Evolutionary conservation across 1,140 invertebrate genomes (phyloP).

Genomic region (Zaprionus africanus): DNA sequence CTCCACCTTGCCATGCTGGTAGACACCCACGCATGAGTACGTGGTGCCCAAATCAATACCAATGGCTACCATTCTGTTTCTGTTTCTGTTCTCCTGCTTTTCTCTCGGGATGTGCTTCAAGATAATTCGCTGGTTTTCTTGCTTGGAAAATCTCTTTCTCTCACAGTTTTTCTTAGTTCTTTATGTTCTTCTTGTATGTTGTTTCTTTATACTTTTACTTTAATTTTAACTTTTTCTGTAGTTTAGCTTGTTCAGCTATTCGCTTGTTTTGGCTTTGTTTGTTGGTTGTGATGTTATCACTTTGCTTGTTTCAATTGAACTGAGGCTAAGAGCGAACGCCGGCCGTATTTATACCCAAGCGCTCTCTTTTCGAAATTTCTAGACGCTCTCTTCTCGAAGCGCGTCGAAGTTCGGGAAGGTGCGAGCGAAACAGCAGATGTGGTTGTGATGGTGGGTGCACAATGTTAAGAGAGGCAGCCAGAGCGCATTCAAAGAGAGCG

Average conservation of each 20-base stretch:
- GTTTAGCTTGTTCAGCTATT: conserved; percentile 53
- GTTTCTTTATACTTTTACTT: conserved; percentile 8
- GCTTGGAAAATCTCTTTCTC: neutral
- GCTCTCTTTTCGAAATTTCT: conserved; percentile 60
- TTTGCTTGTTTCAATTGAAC: conserved; percentile 67
- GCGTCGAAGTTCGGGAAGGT: conserved; percentile 12
- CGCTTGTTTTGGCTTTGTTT: conserved; percentile 48
- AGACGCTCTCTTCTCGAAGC: conserved; percentile 51
- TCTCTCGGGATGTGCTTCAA: conserved; percentile 6
- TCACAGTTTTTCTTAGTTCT: neutral
- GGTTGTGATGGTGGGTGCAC: neutral
- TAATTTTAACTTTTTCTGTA: conserved; percentile 8
- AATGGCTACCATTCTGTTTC: conserved; percentile 86
- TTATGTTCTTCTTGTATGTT: neutral
- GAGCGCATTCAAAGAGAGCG: neutral
- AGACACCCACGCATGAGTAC: conserved; percentile 92
- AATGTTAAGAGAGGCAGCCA: neutral
- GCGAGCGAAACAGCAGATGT: conserved; percentile 8
- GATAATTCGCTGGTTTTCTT: neutral
- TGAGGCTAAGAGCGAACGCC: conserved; percentile 50
- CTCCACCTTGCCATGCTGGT: conserved; percentile 93
- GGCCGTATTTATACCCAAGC: conserved; percentile 64
- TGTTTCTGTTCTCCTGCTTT: conserved; percentile 4
- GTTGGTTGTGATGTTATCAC: conserved; percentile 56
- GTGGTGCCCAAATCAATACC: conserved; percentile 92